Evolutionary conservation across 2,113 vertebrate genomes (phyloP), one percentile per base, ranked within the genome.

Genomic region (Erpornis zantholeuca): DNA sequence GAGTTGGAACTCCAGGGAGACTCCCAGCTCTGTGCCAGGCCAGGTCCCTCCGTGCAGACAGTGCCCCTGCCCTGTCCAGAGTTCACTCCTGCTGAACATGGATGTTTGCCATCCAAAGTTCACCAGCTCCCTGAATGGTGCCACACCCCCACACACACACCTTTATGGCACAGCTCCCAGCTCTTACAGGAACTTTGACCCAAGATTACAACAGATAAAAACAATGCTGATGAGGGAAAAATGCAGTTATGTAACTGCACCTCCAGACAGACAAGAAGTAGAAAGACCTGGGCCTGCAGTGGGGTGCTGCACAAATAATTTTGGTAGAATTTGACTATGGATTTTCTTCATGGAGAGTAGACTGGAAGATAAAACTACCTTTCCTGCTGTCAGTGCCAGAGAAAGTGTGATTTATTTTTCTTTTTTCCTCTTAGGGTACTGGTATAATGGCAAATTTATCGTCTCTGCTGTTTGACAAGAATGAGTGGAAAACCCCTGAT

Each of bases 401-500:
- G 6, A 36, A 27, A 44, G 13, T 8, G 3, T 7, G 2, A 22
- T 18, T 38, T 25, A 1, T 19, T 75, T 69, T 69, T 36, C 1
- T 45, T 66, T 68, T 64, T 21, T 36, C 40, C 10, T 54, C 83
- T 17, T 92, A 99, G 98, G 98, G 98, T 2, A 98, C 97, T 4
- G 0, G 50, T 22, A 0, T 99, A 23, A 0, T 96, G 4, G 12
- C 86, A 53, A 98, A 91, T 53, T 90, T 99, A 70, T 68, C 95
- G 3, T 98, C 98, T 0, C 92, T 99, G 82, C 77, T 99, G 79
- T 97, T 90, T 35, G 99, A 99, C 93, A 98, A 98, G n/a, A 75
- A 92, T 0, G 98, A 98, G 64, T 99, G 98, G 98, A 97, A 96
- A 77, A 98, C 97, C 2, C 98, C 98, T 0, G 35, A 98, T 25